These are phyloP conservation scores for Camponotus fellah DNA, from an alignment of 2,888 invertebrate genomes.

Conservation along the genomic window DNA sequence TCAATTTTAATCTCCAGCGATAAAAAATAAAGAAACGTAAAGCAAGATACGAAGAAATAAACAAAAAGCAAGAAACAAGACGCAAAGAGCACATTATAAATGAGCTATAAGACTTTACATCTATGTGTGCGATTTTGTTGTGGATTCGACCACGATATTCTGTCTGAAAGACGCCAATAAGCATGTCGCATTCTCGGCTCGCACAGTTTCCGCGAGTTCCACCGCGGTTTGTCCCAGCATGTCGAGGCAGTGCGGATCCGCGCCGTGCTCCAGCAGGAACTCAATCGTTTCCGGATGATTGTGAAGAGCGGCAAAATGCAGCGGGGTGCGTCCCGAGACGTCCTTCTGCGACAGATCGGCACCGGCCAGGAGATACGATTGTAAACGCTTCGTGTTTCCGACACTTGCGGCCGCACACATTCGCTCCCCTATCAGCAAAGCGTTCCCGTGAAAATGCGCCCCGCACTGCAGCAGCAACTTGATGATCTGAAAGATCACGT, in stretches of 20 bases:
- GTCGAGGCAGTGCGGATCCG: conserved; percentile 86
- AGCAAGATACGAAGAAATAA: too few species aligned
- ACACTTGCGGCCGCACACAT: conserved; percentile 90
- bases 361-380: conserved; percentile 90
- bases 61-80: too few species aligned
- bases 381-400: conserved; percentile 88
- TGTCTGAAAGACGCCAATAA: conserved; percentile 35
- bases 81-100: too few species aligned
- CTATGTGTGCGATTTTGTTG: not conserved
- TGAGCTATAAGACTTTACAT: not conserved
- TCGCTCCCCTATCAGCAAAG: conserved; percentile 89
- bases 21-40: too few species aligned
- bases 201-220: conserved; percentile 86
- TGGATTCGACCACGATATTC: not conserved
- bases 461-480: conserved; percentile 91
- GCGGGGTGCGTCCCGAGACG: conserved; percentile 89
- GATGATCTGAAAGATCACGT: conserved; percentile 86
- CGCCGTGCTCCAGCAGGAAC: conserved; percentile 87
- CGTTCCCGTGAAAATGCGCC: conserved; percentile 90
- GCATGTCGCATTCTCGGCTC: not conserved
- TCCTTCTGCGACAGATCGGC: conserved; percentile 89
- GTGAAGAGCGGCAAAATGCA: conserved; percentile 90
- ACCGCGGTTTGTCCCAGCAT: conserved; percentile 87
- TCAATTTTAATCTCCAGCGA: too few species aligned
- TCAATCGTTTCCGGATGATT: conserved; percentile 86